Base-by-base conservation (phyloP, 2,797 vertebrate genomes). In the Catostomus latipinnis region DNA sequence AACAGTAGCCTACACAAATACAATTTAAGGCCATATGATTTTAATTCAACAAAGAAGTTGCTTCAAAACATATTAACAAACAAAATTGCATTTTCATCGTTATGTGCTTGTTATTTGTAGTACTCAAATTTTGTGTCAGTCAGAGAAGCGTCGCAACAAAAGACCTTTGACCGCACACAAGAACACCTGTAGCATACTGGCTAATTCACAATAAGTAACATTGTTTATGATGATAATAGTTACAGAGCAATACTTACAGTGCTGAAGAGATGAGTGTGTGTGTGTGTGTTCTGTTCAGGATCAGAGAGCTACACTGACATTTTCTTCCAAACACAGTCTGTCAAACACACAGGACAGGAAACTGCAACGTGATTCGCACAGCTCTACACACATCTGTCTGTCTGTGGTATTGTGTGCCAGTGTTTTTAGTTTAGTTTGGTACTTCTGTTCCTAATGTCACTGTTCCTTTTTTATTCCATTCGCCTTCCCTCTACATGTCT, bases 231-330 rank as follows among this genome's bases (percentile, higher is more conserved):
- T 67, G 58, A n/a, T 60, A 4, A 66, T 63, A 62, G 5, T 48
- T 65, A 74, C 56, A 71, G 22, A 58, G 0, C 1, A 61, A 52
- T 83, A 83, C 84, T 82, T 78, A 86, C 84, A 56, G 63, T 49
- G 54, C 8, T 11, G 22, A 58, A 11, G 22, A 74, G 60, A 34
- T 12, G 60, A 13, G 11, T 11, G 45, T 22, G 22, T 22, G 22
- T 22, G 22, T 65, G 7, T 63, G 81, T 71, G 69, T 70, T 71
- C 57, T 56, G 61, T 77, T 71, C 46, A 82, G 45, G 62, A 53
- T 69, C 34, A 75, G 56, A 22, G 43, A 68, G 12, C 71, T 73
- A 69, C 45, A 75, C 56, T 82, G 73, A 74, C 78, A 84, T 78
- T 75, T 68, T 71, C 52, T 54, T 58, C 46, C 60, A 69, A 65